Base-by-base conservation (phyloP, 1,140 invertebrate species). In the Atta cephalotes region DNA sequence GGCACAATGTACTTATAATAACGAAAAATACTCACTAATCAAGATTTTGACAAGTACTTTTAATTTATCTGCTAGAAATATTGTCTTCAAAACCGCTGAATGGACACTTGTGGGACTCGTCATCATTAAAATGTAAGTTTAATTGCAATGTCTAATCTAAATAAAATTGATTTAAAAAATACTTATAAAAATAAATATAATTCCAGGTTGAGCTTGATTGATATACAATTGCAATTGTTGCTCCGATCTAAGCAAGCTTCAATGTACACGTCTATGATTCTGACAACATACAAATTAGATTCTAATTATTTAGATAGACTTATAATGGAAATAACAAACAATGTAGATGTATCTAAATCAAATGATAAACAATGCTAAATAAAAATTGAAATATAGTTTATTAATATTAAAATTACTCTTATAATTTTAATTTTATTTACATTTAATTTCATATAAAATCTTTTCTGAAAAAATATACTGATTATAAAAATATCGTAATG, bases 51-150 rank as follows among this genome's bases (percentile, higher is more conserved):
- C 96, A 49, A 89, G 88, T 28, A 96, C 95, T 31, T 96, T 96
- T 88, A 90, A 92, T 45, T 88, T 96, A 28, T 92, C 94, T 25
- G 92, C 96, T 53, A 88, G 91, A 70, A 96, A 96, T 89, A 94
- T 96, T 72, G 91, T 93, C n/a, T 94, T 96, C 60, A 95, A 94
- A 90, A 94, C 93, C 56, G 88, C 92, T 9, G 95, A 96, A 88
- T 95, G 95, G 94, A 95, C 93, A 90, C 90, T 96, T 5, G 92
- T 96, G 45, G 93, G 93, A 58, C 90, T 96, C 0, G 85, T 96
- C 25, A 92, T 96, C 7, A 94, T 96, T 18, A 95, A 95, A 92
- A 92, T 96, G 95, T 95, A 92, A 93, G 95, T 93, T 63, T 65
- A 45, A 49, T 63, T 77, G 18, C 25, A 68, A 80, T 70, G n/a